Percentiles rank a stretch among this genome's conserved stretches.
Conservation (phyloP, 2,888 invertebrate genomes). For the Eupithecia inturbata region DNA sequence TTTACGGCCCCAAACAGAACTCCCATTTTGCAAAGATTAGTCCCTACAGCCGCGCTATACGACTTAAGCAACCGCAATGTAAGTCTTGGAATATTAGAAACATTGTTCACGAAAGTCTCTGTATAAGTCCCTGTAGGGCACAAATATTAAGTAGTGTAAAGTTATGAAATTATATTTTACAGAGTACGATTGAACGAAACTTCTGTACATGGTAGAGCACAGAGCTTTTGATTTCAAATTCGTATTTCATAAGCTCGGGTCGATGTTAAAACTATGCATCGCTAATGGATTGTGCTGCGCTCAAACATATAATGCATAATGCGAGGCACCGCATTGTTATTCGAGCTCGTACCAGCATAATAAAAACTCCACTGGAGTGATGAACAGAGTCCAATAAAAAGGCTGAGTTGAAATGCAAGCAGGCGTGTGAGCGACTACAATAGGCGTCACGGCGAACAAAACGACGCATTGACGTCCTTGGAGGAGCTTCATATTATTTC, state of each 20-base stretch:
- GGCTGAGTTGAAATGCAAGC: conserved; percentile 60
- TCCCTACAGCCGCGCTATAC: conserved; percentile 46
- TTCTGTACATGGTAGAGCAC: conserved; percentile 14
- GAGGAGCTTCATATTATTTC: conserved; percentile 1
- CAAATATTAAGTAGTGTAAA: conserved; percentile 34
- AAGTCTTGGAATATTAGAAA: conserved; percentile 33
- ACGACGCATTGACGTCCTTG: conserved; percentile 50
- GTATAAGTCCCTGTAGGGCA: conserved; percentile 27
- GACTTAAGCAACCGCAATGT: conserved; percentile 44
- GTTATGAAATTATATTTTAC: conserved; percentile 27
- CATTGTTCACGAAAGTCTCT: conserved; percentile 31
- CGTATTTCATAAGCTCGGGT: conserved; percentile 40
- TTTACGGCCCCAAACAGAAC: conserved; percentile 63
- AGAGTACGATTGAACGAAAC: neutral
- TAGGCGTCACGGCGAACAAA: conserved; percentile 48
- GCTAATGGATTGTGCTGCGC: conserved; percentile 41
- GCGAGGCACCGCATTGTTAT: conserved; percentile 40
- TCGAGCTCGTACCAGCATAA: conserved; percentile 39
- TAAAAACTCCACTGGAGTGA: conserved; percentile 54
- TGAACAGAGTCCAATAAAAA: conserved; percentile 56
- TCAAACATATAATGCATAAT: conserved; percentile 39
- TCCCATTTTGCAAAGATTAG: conserved; percentile 55
- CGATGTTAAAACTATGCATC: conserved; percentile 41
- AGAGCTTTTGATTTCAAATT: conserved; percentile 36
- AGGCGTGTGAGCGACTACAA: conserved; percentile 62